Conservation (phyloP, 2,113 vertebrate genomes). For the Corythornis vintsioides region DNA sequence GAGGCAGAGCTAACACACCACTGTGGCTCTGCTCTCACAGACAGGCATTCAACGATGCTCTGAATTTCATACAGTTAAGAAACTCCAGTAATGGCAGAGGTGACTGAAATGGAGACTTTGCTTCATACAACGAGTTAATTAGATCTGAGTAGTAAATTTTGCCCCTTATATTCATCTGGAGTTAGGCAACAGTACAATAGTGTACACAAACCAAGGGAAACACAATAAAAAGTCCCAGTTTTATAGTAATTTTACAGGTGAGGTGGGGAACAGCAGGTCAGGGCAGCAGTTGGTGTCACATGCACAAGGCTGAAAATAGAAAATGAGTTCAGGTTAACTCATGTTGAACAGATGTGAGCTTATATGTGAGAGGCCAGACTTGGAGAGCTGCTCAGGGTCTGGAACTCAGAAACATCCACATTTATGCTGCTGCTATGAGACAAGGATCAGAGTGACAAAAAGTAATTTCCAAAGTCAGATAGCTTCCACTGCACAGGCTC, state of each 20-base stretch:
- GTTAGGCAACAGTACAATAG: not conserved
- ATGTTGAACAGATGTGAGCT: not conserved
- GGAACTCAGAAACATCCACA: not conserved
- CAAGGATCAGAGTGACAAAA: not conserved
- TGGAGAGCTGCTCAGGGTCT: not conserved
- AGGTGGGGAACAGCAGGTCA: not conserved
- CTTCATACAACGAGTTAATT: not conserved
- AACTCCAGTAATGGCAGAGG: not conserved
- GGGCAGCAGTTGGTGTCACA: not conserved
- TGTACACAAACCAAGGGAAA: not conserved
- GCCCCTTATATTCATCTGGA: not conserved
- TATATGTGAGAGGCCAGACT: not conserved
- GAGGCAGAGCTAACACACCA: accelerated
- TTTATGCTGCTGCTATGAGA: not conserved
- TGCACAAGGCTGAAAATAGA: not conserved
- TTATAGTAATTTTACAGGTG: not conserved
- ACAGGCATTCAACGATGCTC: not conserved
- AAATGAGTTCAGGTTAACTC: not conserved
- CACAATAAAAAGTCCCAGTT: not conserved
- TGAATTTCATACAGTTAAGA: not conserved
- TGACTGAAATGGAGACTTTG: not conserved
- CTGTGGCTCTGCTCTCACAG: not conserved
- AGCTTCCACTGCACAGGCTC: not conserved
- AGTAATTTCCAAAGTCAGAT: not conserved
- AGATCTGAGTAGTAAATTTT: not conserved